phyloP scores from a whole-genome alignment of 2,113 vertebrate genomes.

The Ia io region DNA sequence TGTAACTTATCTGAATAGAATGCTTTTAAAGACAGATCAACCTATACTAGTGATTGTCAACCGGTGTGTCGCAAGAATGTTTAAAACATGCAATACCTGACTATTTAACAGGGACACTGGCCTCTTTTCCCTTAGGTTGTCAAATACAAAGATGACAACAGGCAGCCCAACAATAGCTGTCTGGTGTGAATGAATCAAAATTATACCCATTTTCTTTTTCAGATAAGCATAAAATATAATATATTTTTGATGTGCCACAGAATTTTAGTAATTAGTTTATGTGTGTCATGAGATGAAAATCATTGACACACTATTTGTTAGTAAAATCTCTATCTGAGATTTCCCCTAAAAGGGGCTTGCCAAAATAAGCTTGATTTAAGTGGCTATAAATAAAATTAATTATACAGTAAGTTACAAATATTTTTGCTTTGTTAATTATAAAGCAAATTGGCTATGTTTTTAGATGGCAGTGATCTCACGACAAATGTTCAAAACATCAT shows the following conservation, averaged over 20 bases:
- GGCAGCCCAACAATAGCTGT: background rate
- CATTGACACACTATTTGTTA: background rate
- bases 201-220: background rate
- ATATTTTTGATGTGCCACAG: background rate
- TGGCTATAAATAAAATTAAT: slow-evolving; percentile 24
- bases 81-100: background rate
- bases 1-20: slow-evolving; percentile 16
- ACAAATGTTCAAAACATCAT: slow-evolving; percentile 26
- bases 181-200: background rate
- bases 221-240: background rate
- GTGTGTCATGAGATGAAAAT: background rate
- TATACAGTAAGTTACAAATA: slow-evolving; percentile 6
- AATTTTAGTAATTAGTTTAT: background rate
- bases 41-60: background rate
- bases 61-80: background rate
- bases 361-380: slow-evolving; percentile 46
- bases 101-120: background rate
- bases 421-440: no score
- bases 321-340: background rate
- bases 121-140: background rate
- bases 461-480: background rate
- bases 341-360: background rate
- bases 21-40: slow-evolving; percentile 26
- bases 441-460: slow-evolving; percentile 1
- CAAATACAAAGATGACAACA: background rate